Conservation (phyloP, 1,140 invertebrate species). For the Daktulosphaira vitifoliae region DNA sequence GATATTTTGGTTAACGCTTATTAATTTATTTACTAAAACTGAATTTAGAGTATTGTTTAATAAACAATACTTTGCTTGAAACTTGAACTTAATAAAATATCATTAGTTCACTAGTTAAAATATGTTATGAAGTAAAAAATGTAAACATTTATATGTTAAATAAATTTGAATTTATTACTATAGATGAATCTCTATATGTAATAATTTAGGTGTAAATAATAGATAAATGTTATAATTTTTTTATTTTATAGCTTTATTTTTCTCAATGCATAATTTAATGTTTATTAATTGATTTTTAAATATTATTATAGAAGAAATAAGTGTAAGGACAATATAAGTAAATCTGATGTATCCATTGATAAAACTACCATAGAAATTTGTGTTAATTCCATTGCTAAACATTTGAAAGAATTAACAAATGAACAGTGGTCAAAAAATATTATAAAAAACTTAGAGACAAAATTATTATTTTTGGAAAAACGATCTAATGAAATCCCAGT, state of each 20-base stretch:
- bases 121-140: too few species aligned
- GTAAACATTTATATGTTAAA: too few species aligned
- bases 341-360: background rate
- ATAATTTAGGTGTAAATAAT: too few species aligned
- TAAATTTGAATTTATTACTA: too few species aligned
- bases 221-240: background rate
- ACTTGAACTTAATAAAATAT: too few species aligned
- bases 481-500: constrained; percentile 25
- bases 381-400: constrained; percentile 20
- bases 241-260: background rate
- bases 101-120: too few species aligned
- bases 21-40: too few species aligned
- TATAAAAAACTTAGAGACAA: constrained; percentile 21
- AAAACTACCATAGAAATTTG: constrained; percentile 26
- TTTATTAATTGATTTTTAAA: too few species aligned
- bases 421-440: constrained; percentile 25
- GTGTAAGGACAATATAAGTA: constrained; percentile 2
- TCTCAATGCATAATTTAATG: background rate
- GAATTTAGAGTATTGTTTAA: too few species aligned
- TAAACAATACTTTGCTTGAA: too few species aligned
- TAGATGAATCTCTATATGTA: too few species aligned
- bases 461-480: constrained; percentile 29
- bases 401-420: constrained; percentile 17
- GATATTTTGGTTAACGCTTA: too few species aligned
- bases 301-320: constrained; percentile 9